These are phyloP conservation scores for Mormyrus lacerda DNA, from an alignment of 2,113 vertebrate species.

Conservation along the genomic window DNA sequence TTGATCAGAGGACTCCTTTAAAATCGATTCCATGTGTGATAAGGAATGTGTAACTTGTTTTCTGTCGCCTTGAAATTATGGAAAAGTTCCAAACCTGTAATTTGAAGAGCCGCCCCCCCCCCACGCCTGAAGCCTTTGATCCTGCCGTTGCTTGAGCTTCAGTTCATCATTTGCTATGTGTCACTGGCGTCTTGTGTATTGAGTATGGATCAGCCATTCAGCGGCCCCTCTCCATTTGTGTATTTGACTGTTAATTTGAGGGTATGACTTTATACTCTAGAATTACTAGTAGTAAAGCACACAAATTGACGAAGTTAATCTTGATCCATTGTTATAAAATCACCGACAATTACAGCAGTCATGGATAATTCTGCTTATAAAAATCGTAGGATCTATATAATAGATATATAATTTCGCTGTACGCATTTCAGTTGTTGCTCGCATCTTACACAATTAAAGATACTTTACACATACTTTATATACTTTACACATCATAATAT, in stretches of 20 bases:
- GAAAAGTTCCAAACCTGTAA: conserved; percentile 75
- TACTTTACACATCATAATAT: background rate
- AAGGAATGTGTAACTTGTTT: conserved; percentile 64
- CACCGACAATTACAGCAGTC: background rate
- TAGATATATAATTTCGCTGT: background rate
- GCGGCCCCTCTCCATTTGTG: conserved; percentile 51
- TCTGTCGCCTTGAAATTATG: conserved; percentile 64
- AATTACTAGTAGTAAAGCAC: conserved; percentile 50
- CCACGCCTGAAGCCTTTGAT: conserved; percentile 70
- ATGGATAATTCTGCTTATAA: background rate
- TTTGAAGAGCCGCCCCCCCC: conserved; percentile 59
- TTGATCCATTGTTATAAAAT: background rate
- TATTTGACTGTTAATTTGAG: conserved; percentile 41
- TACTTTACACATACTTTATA: background rate
- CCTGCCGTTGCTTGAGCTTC: conserved; percentile 56
- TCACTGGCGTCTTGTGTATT: conserved; percentile 49
- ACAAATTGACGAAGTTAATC: conserved; percentile 37
- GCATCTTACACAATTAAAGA: background rate
- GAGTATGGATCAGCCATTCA: conserved; percentile 49
- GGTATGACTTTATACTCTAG: conserved; percentile 57
- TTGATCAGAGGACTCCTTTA: conserved; percentile 60
- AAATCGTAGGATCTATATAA: background rate
- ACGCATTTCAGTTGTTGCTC: background rate
- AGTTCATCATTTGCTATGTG: conserved; percentile 50
- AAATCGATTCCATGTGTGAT: conserved; percentile 74